phyloP scores from a whole-genome alignment of 2,888 invertebrate genomes.

The Euspilapteryx auroguttella region DNA sequence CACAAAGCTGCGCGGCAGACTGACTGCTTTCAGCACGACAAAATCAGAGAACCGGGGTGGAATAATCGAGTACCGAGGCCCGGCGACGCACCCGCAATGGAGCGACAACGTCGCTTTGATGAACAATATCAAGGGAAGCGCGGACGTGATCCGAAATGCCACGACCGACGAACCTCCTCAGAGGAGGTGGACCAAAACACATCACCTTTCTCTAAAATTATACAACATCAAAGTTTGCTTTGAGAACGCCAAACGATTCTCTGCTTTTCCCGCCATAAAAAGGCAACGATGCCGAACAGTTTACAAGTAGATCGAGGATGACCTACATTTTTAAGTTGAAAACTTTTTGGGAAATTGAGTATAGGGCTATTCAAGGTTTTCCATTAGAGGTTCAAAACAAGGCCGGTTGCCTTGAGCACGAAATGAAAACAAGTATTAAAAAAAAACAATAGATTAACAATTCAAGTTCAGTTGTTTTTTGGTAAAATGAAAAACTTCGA shows the following conservation, averaged over 20 bases:
- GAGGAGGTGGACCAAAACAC: conserved; percentile 56
- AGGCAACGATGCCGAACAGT: too few species aligned
- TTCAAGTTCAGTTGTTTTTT: too few species aligned
- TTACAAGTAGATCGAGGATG: too few species aligned
- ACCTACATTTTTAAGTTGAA: too few species aligned
- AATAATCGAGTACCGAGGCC: conserved; percentile 23
- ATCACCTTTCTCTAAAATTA: conserved; percentile 59
- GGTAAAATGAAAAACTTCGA: too few species aligned
- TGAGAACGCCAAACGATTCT: conserved; percentile 22
- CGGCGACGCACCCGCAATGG: conserved; percentile 11
- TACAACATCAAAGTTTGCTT: conserved; percentile 44
- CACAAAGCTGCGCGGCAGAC: conserved; percentile 58
- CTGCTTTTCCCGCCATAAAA: conserved; percentile 29
- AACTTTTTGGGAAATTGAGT: too few species aligned
- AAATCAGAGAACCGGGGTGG: too few species aligned
- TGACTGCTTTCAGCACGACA: too few species aligned
- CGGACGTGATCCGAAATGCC: conserved; percentile 49
- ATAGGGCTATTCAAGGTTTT: conserved; percentile 2
- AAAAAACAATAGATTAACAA: too few species aligned
- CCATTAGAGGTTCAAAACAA: too few species aligned
- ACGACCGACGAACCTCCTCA: conserved; percentile 32
- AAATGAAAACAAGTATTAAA: too few species aligned
- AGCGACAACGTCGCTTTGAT: conserved; percentile 48
- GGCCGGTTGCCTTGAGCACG: conserved; percentile 1
- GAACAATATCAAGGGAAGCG: conserved; percentile 41